These are phyloP conservation scores for Trichoplusia ni DNA, from an alignment of 1,140 invertebrate genomes.

Conservation along the genomic window DNA sequence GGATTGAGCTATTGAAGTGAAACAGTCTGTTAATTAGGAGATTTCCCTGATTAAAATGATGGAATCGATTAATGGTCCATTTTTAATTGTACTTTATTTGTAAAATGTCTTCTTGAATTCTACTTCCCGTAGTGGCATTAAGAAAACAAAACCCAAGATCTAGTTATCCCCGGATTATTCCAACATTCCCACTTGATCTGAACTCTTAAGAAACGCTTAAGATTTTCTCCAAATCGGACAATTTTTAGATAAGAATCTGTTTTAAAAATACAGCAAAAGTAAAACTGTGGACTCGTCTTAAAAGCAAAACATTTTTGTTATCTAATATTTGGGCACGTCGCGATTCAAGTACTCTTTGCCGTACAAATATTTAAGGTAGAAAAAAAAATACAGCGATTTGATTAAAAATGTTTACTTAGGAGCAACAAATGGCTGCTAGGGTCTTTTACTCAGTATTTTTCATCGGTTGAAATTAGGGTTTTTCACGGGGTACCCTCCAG, in stretches of 20 bases:
- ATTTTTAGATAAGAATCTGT: not conserved
- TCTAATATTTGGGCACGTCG: slow-evolving; percentile 13
- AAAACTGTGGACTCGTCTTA: slow-evolving; percentile 5
- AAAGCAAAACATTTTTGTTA: slow-evolving; percentile 19
- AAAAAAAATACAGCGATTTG: slow-evolving; percentile 30
- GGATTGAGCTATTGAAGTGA: no score
- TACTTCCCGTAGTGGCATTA: no score
- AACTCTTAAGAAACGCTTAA: slow-evolving; percentile 29
- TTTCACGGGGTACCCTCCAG: slow-evolving; percentile 35
- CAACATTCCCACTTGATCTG: no score
- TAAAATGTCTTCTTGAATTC: no score
- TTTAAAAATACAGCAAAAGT: not conserved
- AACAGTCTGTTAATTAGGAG: no score
- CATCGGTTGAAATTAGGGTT: slow-evolving; percentile 42
- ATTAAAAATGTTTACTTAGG: slow-evolving; percentile 51
- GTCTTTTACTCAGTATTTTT: slow-evolving; percentile 42
- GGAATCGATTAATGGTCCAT: no score
- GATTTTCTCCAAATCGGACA: slow-evolving; percentile 2
- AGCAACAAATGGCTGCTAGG: slow-evolving; percentile 39
- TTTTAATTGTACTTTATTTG: no score
- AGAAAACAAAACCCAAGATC: no score
- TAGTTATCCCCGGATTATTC: no score
- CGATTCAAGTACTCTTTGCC: not conserved
- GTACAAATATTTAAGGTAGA: slow-evolving; percentile 25
- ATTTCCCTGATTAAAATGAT: no score